A percentile compares a stretch with the other conserved stretches of the same genome.
Evolutionary conservation across 2,797 vertebrate genomes (phyloP).

Genomic region (Artibeus jamaicensis): DNA sequence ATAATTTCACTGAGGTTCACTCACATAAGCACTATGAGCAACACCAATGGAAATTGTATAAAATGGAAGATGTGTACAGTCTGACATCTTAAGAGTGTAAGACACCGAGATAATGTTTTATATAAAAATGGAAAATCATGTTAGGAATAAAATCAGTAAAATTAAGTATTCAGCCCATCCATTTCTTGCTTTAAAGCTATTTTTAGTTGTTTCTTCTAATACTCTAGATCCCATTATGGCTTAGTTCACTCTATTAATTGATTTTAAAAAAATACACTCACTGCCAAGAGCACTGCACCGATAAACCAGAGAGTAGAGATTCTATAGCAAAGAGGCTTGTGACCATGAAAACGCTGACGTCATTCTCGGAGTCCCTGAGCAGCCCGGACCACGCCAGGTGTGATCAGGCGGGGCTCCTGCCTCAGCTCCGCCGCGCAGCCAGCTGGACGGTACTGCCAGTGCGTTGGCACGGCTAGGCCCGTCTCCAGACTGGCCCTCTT

Average conservation of each 20-base stretch:
- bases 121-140: not conserved
- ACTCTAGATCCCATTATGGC: conserved; percentile 2
- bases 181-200: conserved; percentile 18
- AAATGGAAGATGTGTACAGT: not conserved
- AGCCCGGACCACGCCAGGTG: not conserved
- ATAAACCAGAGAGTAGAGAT: not conserved
- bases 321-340: not conserved
- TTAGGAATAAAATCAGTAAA: conserved; percentile 6
- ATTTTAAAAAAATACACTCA: conserved; percentile 5
- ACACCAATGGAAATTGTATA: not conserved
- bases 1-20: not conserved
- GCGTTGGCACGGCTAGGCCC: not conserved
- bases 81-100: not conserved
- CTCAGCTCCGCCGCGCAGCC: not conserved
- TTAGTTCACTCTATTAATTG: conserved; percentile 32
- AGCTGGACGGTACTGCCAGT: not conserved
- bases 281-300: not conserved
- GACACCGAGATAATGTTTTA: not conserved
- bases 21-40: not conserved
- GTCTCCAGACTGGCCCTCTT: not conserved
- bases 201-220: conserved; percentile 1
- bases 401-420: not conserved
- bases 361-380: not conserved
- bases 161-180: not conserved
- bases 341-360: not conserved